Evolutionary conservation across 2,113 vertebrate species (phyloP).

Genomic region (Cephalopterus ornatus): DNA sequence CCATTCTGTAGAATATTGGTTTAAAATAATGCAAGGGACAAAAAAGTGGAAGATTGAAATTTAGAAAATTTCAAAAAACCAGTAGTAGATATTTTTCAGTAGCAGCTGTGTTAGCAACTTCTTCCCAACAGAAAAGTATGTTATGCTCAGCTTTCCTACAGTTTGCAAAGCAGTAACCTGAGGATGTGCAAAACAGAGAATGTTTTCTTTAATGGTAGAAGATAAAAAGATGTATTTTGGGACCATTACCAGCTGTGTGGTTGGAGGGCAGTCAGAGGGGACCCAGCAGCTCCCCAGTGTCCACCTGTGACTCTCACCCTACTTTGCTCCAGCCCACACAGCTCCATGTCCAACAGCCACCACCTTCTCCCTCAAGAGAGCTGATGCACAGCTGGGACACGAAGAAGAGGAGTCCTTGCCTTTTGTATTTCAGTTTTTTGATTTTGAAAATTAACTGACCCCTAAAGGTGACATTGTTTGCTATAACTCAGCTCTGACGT

Average conservation of each 20-base stretch:
- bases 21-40: neutral
- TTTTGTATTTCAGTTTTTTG: neutral
- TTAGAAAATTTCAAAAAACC: fast-evolving
- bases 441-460: neutral
- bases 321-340: neutral
- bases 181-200: neutral
- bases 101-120: neutral
- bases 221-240: neutral
- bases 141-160: neutral
- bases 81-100: neutral
- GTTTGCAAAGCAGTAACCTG: neutral
- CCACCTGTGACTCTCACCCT: neutral
- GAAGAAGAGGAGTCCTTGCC: neutral
- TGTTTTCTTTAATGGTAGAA: neutral
- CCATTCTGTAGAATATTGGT: neutral
- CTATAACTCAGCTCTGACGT: neutral
- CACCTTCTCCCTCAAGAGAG: neutral
- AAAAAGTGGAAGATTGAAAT: neutral
- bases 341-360: neutral
- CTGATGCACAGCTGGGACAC: neutral
- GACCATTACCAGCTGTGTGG: neutral
- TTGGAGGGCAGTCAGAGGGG: neutral
- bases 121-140: neutral
- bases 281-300: fast-evolving
- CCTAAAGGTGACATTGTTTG: neutral